Evolutionary conservation across 2,113 vertebrate species (phyloP), one percentile per base, ranked within the genome.

Genomic region (Laticauda laticaudata): DNA sequence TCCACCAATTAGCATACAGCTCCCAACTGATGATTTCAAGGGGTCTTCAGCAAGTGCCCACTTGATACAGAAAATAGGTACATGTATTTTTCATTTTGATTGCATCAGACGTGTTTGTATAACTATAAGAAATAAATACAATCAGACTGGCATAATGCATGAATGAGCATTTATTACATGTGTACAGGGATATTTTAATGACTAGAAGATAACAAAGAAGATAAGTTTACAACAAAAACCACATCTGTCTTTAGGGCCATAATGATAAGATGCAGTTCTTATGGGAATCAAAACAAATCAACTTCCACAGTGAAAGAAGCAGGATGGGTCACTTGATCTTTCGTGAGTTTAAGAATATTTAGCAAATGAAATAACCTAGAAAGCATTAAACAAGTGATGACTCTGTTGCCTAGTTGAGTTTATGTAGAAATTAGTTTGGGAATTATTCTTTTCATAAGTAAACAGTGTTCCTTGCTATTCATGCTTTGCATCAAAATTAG

Each of bases 381-480:
- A 95, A 94, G 95, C 95, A 97, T 96, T 96, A 96, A 95, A 95
- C 94, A 94, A 95, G 95, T 95, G 97, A 95, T 95, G 97, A 97
- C 45, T 45, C 45, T 1, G 43, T 57, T 95, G 95, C 96, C 94
- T 91, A 94, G 94, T 89, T 93, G 96, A 98, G 97, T 97, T 98
- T 98, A 98, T 96, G 97, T 97, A 98, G 97, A 97, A 98, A 95
- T 48, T 91, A 96, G 93, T 96, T 97, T 97, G 2, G 89, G 93
- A 0, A 96, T 96, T 95, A 95, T 95, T 94, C 96, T 95, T 92
- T 92, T 92, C 96, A 95, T 53, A 92, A 96, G 97, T 90, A 94
- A 96, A 96, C 96, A 89, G 91, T 96, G 96, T 94, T 96, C 97
- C 96, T 94, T 96, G 95, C 92, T 94, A 93, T 94, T 48, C 43